These are phyloP conservation scores for Centropus unirufus DNA, from an alignment of 2,113 vertebrate species.

Conservation along the genomic window DNA sequence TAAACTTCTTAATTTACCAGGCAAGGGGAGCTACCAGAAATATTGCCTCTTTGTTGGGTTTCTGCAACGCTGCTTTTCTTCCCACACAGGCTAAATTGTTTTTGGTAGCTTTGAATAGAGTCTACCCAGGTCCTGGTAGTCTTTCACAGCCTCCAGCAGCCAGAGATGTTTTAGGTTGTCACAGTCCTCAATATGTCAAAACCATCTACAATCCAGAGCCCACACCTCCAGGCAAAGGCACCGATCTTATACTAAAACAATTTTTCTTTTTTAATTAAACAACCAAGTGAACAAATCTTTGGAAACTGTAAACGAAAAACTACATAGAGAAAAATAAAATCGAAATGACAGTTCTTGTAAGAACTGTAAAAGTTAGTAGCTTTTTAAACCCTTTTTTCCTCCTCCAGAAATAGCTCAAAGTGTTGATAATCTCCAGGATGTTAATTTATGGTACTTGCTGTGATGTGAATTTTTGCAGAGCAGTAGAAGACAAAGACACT, in stretches of 20 bases:
- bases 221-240: not conserved
- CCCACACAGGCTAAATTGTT: accelerated
- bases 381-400: not conserved
- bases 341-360: not conserved
- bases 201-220: not conserved
- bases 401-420: not conserved
- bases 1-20: not conserved
- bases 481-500: not conserved
- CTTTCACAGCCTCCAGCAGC: not conserved
- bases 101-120: not conserved
- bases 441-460: not conserved
- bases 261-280: not conserved
- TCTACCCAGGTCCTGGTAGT: not conserved
- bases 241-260: accelerated
- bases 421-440: not conserved
- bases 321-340: not conserved
- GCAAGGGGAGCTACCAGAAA: not conserved
- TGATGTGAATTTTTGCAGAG: not conserved
- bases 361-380: not conserved
- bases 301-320: not conserved
- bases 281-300: not conserved
- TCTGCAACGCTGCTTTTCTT: not conserved
- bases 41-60: not conserved
- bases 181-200: not conserved
- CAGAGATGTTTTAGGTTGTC: not conserved